A percentile compares a stretch with the other conserved stretches of the same genome.
Evolutionary conservation across 2,113 vertebrate genomes (phyloP).

Genomic region (Artemisiospiza belli): DNA sequence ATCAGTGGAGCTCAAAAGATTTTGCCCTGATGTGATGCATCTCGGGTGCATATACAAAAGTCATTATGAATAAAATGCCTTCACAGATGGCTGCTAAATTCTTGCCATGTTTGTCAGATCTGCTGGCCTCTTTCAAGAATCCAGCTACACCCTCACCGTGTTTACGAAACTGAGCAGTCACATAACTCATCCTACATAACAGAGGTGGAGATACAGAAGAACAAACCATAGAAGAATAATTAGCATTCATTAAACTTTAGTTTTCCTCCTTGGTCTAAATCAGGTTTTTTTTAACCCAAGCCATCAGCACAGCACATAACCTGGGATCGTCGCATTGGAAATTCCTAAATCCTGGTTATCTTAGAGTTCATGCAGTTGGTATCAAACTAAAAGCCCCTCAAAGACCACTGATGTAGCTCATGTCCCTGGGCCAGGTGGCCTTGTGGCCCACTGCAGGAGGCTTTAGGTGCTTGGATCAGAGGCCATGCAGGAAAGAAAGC

Average conservation of each 20-base stretch:
- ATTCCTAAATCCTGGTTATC: not conserved
- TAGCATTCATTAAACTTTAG: not conserved
- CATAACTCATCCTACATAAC: not conserved
- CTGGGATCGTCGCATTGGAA: not conserved
- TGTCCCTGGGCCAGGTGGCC: fast-evolving
- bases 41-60: not conserved
- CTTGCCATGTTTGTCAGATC: not conserved
- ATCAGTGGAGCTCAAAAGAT: not conserved
- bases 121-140: not conserved
- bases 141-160: not conserved
- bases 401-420: not conserved
- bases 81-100: slow-evolving; percentile 22
- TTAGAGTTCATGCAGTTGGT: not conserved
- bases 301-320: not conserved
- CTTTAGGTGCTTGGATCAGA: not conserved
- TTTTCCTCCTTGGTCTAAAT: not conserved
- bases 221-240: not conserved
- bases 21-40: not conserved
- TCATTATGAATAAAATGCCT: not conserved
- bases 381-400: not conserved
- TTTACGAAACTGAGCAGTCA: not conserved
- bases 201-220: not conserved
- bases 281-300: not conserved
- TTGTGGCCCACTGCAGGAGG: not conserved
- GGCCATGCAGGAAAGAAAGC: not conserved